Percentiles rank a stretch among this genome's conserved stretches.
Evolutionary conservation across 2,888 invertebrate genomes (phyloP).

Genomic region (Cantharis nigra): DNA sequence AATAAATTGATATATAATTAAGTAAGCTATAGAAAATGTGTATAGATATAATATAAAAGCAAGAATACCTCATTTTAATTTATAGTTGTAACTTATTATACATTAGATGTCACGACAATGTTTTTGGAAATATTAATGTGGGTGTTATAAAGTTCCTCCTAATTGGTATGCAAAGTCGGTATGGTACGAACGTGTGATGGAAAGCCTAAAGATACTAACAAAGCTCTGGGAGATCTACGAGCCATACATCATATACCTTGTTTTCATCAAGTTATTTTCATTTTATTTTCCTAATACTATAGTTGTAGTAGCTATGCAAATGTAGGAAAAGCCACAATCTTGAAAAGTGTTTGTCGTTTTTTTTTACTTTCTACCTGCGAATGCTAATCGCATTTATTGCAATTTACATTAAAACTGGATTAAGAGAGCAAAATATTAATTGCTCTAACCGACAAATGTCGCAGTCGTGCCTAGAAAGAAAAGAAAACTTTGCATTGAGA

Average conservation of each 20-base stretch:
- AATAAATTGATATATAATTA: neutral
- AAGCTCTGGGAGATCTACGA: neutral
- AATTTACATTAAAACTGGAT: neutral
- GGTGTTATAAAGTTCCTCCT: neutral
- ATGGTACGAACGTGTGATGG: constrained; percentile 3
- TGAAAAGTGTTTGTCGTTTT: neutral
- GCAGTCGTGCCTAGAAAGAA: neutral
- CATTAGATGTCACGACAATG: neutral
- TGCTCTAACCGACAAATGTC: neutral
- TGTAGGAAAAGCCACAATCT: neutral
- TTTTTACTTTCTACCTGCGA: neutral
- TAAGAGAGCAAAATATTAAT: neutral
- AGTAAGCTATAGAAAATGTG: neutral
- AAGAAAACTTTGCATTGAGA: neutral
- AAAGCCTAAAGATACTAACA: constrained; percentile 15
- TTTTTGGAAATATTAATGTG: neutral
- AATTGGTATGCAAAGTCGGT: constrained; percentile 22
- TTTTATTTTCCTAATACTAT: neutral
- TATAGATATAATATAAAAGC: neutral
- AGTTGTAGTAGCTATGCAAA: neutral
- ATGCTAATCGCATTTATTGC: neutral
- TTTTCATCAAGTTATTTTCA: neutral
- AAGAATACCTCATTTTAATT: neutral
- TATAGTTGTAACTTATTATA: neutral
- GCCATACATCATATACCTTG: neutral